Percentiles rank a stretch among this genome's conserved stretches.
Evolutionary conservation across 2,113 vertebrate genomes (phyloP).

Genomic region (Mesocricetus auratus): DNA sequence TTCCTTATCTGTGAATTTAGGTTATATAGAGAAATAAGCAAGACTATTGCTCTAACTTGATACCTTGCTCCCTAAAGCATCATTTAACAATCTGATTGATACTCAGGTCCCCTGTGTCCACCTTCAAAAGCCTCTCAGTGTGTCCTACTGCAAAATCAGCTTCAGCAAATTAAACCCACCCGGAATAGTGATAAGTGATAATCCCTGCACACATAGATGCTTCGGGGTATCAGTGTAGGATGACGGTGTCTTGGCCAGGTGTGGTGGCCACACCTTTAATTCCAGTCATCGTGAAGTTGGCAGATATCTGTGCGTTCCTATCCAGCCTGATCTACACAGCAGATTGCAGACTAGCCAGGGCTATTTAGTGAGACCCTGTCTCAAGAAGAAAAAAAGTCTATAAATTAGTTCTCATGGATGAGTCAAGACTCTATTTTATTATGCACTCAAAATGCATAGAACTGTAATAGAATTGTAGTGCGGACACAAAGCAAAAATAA

Average conservation of each 20-base stretch:
- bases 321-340: not conserved
- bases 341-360: not conserved
- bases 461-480: not conserved
- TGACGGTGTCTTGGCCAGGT: not conserved
- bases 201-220: not conserved
- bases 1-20: not conserved
- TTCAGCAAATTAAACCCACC: not conserved
- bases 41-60: not conserved
- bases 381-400: not conserved
- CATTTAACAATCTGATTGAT: not conserved
- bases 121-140: not conserved
- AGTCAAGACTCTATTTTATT: not conserved
- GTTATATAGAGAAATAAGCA: not conserved
- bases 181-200: not conserved
- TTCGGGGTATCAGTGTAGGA: not conserved
- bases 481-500: not conserved
- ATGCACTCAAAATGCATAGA: not conserved
- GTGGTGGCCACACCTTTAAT: not conserved
- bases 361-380: not conserved
- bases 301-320: not conserved
- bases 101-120: not conserved
- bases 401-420: not conserved
- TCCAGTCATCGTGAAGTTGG: not conserved
- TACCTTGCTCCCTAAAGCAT: not conserved
- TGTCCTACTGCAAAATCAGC: not conserved